phyloP scores from a whole-genome alignment of 1,140 invertebrate species.

The Rhagoletis zephyria region DNA sequence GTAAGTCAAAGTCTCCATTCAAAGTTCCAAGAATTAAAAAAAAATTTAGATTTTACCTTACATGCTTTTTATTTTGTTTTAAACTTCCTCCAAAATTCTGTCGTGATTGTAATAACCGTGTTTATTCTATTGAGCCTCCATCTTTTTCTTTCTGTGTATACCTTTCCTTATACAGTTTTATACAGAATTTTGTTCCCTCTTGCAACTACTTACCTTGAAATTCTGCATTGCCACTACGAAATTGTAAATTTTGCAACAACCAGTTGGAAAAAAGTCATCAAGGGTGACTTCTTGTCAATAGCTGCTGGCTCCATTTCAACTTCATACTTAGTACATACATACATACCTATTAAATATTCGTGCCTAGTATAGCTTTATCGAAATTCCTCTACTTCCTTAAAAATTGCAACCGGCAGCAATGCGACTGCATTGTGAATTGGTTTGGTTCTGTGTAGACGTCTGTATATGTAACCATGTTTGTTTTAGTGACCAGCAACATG shows the following conservation, averaged over 20 bases:
- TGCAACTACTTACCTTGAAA: conserved; percentile 17
- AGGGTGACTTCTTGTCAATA: conserved; percentile 24
- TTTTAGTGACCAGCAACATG: conserved; percentile 22
- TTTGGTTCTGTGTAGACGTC: neutral
- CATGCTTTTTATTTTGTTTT: no score
- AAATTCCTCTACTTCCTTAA: conserved; percentile 1
- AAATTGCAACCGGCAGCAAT: neutral
- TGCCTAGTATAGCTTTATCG: neutral
- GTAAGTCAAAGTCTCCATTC: no score
- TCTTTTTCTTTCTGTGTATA: no score
- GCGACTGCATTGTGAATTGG: neutral
- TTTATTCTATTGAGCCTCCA: no score
- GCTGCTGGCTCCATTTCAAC: neutral
- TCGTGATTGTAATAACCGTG: no score
- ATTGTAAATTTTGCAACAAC: neutral
- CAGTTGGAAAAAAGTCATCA: neutral
- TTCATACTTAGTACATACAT: neutral
- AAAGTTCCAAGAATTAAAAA: no score
- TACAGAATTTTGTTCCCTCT: no score
- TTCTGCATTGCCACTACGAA: neutral
- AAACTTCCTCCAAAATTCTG: no score
- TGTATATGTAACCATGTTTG: neutral
- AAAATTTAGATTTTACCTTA: no score
- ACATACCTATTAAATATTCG: conserved; percentile 35
- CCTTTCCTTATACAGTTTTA: no score